Conservation (phyloP, 2,797 vertebrate species). For the Poecilia wingei region DNA sequence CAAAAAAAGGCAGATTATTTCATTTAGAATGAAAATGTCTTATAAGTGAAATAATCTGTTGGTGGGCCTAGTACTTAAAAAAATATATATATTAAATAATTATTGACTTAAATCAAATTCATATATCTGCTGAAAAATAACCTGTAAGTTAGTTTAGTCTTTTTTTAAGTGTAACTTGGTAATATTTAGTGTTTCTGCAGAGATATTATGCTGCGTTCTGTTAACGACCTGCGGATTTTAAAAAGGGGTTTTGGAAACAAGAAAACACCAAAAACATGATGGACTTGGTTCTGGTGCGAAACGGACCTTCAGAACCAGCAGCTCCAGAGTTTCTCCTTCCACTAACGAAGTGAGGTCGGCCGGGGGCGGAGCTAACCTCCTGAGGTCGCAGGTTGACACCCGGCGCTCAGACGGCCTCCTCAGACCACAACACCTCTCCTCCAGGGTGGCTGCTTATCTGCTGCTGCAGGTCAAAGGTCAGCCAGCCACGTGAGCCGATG, state of each 20-base stretch:
- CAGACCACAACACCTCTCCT: neutral
- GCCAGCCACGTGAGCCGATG: conserved; percentile 27
- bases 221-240: neutral
- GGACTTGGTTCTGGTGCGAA: too few relatives aligned
- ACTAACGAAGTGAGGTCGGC: neutral
- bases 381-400: conserved; percentile 50
- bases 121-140: too few relatives aligned
- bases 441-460: conserved; percentile 30
- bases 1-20: too few relatives aligned
- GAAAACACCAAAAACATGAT: neutral
- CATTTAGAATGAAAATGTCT: too few relatives aligned
- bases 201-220: neutral
- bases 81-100: too few relatives aligned
- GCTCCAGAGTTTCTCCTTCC: conserved; percentile 19
- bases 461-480: conserved; percentile 37
- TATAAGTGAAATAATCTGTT: too few relatives aligned
- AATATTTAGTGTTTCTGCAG: too few relatives aligned
- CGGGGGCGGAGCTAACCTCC: conserved; percentile 18
- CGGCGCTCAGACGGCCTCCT: conserved; percentile 25
- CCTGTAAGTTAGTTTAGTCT: too few relatives aligned
- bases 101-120: too few relatives aligned
- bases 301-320: too few relatives aligned
- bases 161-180: too few relatives aligned
- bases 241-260: neutral
- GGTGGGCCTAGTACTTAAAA: too few relatives aligned